A percentile compares a stretch with the other conserved stretches of the same genome.
Evolutionary conservation across 2,797 vertebrate genomes (phyloP).

Genomic region (Protosalanx chinensis): DNA sequence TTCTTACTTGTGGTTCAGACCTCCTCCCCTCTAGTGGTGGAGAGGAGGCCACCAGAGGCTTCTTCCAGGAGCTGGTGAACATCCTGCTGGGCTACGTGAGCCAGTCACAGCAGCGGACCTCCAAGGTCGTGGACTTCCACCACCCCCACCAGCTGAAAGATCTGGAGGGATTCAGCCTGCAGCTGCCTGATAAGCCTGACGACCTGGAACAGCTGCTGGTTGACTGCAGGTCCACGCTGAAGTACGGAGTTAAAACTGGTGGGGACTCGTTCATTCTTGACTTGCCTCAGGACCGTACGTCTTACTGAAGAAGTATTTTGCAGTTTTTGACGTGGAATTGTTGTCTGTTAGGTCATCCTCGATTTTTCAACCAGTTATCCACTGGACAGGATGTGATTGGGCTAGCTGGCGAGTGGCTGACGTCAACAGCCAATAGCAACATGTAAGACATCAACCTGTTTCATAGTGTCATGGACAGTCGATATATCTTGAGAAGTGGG

Average conservation of each 20-base stretch:
- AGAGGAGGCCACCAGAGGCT: slow-evolving; percentile 56
- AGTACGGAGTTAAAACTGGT: slow-evolving; percentile 57
- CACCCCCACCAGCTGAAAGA: slow-evolving; percentile 70
- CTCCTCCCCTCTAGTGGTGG: slow-evolving; percentile 62
- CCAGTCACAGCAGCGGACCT: slow-evolving; percentile 62
- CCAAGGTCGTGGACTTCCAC: slow-evolving; percentile 75
- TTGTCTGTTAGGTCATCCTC: slow-evolving; percentile 56
- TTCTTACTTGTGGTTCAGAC: slow-evolving; percentile 40
- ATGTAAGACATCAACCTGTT: slow-evolving; percentile 44
- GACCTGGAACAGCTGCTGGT: slow-evolving; percentile 66
- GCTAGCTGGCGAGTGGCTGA: slow-evolving; percentile 71
- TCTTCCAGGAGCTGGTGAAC: slow-evolving; percentile 67
- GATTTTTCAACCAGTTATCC: slow-evolving; percentile 73
- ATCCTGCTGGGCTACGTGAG: slow-evolving; percentile 67
- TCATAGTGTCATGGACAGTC: too few relatives aligned
- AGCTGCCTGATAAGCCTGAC: slow-evolving; percentile 66
- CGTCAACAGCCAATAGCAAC: slow-evolving; percentile 69
- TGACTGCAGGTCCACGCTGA: slow-evolving; percentile 70
- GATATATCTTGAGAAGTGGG: too few relatives aligned
- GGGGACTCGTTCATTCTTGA: too few relatives aligned
- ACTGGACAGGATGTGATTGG: slow-evolving; percentile 68
- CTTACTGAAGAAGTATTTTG: background rate
- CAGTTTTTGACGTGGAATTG: background rate
- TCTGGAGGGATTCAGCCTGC: slow-evolving; percentile 70
- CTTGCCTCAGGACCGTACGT: too few relatives aligned